phyloP scores from a whole-genome alignment of 2,113 vertebrate species.

The Pseudonaja textilis region DNA sequence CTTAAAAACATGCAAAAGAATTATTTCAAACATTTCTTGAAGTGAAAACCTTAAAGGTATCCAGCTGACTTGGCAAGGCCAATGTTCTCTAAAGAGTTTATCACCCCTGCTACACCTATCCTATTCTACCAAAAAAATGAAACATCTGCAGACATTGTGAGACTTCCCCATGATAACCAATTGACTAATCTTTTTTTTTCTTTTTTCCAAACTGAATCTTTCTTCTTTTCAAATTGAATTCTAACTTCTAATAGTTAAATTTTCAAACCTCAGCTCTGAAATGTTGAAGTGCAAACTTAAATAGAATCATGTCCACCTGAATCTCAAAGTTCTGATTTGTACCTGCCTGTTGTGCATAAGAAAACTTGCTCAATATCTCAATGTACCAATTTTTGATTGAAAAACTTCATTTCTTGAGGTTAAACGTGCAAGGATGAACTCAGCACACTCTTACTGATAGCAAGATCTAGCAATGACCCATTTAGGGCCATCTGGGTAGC shows the following conservation, averaged over 20 bases:
- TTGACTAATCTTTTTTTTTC: background rate
- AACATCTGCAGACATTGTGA: background rate
- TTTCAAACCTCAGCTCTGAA: background rate
- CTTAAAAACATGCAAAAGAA: background rate
- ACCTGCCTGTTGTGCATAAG: slow-evolving; percentile 21
- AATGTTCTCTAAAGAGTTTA: background rate
- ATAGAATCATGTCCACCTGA: slow-evolving; percentile 50
- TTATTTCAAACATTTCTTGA: background rate
- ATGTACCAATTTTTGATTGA: slow-evolving; percentile 51
- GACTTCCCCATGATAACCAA: background rate
- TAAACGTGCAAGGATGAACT: slow-evolving; percentile 17
- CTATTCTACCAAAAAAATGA: background rate
- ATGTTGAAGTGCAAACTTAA: slow-evolving; percentile 45
- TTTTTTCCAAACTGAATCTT: background rate
- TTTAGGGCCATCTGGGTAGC: slow-evolving; percentile 30
- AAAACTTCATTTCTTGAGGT: slow-evolving; percentile 36
- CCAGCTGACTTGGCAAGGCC: background rate
- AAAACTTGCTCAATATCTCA: slow-evolving; percentile 47
- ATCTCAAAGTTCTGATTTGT: slow-evolving; percentile 31
- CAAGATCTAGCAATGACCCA: slow-evolving; percentile 38
- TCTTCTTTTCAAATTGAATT: background rate
- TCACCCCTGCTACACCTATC: background rate
- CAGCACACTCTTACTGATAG: slow-evolving; percentile 39
- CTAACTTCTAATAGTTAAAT: background rate
- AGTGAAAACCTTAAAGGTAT: background rate